A percentile compares a stretch with the other conserved stretches of the same genome.
phyloP scores from a whole-genome alignment of 1,140 invertebrate species.

The Drosophila kepulauana region DNA sequence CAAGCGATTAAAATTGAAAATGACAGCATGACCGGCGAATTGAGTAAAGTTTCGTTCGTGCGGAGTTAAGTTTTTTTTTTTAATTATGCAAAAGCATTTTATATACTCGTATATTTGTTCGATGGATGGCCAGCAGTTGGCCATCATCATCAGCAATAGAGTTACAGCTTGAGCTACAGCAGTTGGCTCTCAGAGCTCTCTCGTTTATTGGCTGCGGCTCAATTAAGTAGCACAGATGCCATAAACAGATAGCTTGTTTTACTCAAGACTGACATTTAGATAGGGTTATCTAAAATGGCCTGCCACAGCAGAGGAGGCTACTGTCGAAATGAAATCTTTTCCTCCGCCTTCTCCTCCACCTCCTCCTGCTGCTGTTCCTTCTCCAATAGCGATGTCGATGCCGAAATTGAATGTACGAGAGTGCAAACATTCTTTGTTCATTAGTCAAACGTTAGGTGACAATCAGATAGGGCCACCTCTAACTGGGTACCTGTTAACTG shows the following conservation, averaged over 20 bases:
- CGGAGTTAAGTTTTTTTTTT: not conserved
- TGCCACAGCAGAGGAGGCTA: conserved; percentile 45
- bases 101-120: not conserved
- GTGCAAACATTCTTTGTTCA: conserved; percentile 53
- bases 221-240: conserved; percentile 77
- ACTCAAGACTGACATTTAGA: conserved; percentile 61
- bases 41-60: conserved; percentile 21
- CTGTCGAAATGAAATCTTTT: conserved; percentile 21
- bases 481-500: conserved; percentile 55
- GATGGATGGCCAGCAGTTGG: not conserved
- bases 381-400: conserved; percentile 4
- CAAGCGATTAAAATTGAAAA: conserved; percentile 77
- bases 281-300: conserved; percentile 67
- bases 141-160: conserved; percentile 6
- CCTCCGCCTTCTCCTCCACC: not conserved
- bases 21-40: conserved; percentile 30
- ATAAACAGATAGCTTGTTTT: conserved; percentile 64
- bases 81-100: conserved; percentile 54
- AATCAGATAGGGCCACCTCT: conserved; percentile 65
- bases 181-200: conserved; percentile 5
- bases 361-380: not conserved
- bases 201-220: conserved; percentile 46
- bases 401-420: conserved; percentile 6
- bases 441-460: conserved; percentile 81
- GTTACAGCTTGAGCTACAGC: not conserved